phyloP scores from a whole-genome alignment of 2,888 invertebrate genomes.

The Serrognathus titanus region DNA sequence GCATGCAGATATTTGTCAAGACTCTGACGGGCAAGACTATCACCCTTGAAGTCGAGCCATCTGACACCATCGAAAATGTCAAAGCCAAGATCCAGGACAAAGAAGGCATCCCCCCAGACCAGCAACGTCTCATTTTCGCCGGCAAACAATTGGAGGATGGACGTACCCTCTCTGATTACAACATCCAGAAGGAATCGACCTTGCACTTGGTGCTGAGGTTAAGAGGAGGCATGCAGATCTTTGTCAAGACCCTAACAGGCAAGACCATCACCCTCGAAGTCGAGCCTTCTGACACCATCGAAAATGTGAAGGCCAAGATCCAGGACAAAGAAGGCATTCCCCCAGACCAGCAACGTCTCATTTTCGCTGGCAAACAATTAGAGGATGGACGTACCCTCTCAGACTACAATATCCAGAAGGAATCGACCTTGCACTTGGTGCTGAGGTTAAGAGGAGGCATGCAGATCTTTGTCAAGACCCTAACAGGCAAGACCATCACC shows the following conservation, averaged over 20 bases:
- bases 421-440: too few species aligned
- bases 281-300: slow-evolving; percentile 83
- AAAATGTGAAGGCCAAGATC: slow-evolving; percentile 91
- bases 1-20: too few species aligned
- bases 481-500: too few species aligned
- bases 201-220: slow-evolving; percentile 55
- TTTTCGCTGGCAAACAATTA: slow-evolving; percentile 86
- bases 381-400: too few species aligned
- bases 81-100: slow-evolving; percentile 42
- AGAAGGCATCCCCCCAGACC: slow-evolving; percentile 59
- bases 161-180: slow-evolving; percentile 62
- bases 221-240: too few species aligned
- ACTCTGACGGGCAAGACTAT: too few species aligned
- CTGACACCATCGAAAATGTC: too few species aligned
- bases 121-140: slow-evolving; percentile 62
- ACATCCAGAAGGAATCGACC: slow-evolving; percentile 60
- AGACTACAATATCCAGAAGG: too few species aligned
- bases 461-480: too few species aligned
- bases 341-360: slow-evolving; percentile 83
- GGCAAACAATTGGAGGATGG: slow-evolving; percentile 70
- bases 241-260: slow-evolving; percentile 49
- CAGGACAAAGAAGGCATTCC: slow-evolving; percentile 90
- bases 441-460: too few species aligned
- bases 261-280: slow-evolving; percentile 58
- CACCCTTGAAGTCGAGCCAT: too few species aligned